These are phyloP conservation scores for Siderastrea siderea DNA, from an alignment of 92 coral and sea anemone species.

Conservation along the genomic window DNA sequence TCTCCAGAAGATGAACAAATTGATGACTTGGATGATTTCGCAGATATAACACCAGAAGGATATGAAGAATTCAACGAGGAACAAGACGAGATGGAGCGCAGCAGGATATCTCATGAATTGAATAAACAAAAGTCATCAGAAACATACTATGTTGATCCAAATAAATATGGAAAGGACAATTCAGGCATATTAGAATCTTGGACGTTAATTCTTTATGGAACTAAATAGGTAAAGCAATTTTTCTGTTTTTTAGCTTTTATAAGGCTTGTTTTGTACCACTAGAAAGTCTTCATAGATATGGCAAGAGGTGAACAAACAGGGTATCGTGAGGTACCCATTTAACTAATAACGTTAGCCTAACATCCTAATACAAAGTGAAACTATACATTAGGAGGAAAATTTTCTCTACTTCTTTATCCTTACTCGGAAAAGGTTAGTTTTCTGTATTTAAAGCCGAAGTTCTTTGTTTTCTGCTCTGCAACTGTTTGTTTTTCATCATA, in stretches of 20 bases:
- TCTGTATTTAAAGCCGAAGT: no score
- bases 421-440: no score
- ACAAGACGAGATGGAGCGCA: constrained; percentile 34
- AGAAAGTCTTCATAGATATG: neutral
- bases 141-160: constrained; percentile 25
- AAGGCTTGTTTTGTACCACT: neutral
- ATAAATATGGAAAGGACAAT: constrained; percentile 74
- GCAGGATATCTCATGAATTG: constrained; percentile 19
- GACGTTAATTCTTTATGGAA: constrained; percentile 89
- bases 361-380: neutral
- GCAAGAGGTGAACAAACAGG: neutral
- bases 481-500: no score
- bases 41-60: neutral
- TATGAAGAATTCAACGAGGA: neutral
- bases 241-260: neutral
- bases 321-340: neutral
- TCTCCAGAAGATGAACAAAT: constrained; percentile 12
- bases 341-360: neutral
- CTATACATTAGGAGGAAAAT: neutral
- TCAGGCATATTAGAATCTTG: constrained; percentile 92
- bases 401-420: no score
- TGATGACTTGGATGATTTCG: constrained; percentile 2
- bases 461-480: no score
- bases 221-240: constrained; percentile 37
- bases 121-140: neutral